Evolutionary conservation across 1,140 invertebrate genomes (phyloP), one percentile per base, ranked within the genome.

Genomic region (Drusus annulatus): DNA sequence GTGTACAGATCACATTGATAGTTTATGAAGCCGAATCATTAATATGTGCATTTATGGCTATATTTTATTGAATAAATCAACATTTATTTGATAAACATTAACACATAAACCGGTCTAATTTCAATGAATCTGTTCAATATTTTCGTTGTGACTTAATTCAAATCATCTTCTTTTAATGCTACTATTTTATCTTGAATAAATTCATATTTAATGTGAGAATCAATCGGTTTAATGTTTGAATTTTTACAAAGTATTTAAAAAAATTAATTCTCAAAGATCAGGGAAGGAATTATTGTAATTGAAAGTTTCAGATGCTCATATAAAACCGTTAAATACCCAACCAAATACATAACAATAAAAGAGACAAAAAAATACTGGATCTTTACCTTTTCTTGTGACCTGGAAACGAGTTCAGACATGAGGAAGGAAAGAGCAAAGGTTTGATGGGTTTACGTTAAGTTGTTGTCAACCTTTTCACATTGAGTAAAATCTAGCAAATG

Each of bases 271-370:
- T n/a, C 3, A 71, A 23, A 28, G n/a, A 17, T 71, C 21, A 1
- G 50, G 23, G 36, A 23, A 76, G 74, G 56, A 76, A 76, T 77
- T 52, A 77, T 77, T 52, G 21, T 77, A 51, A 51, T 65, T 45
- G 23, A 62, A 76, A 19, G 31, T 56, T 17, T 58, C 17, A 19
- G 54, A 17, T 28, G 76, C 58, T 36, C 8, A 25, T n/a, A 50
- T 63, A 79, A 79, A 82, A 82, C 81, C 81, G 81, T 82, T 82
- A 82, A 82, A 82, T 80, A 82, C 78, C 75, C 81, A 82, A 78
- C 81, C 60, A 65, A 78, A 78, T 78, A 82, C 65, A 80, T 74
- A 80, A 82, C 78, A 82, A 82, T 82, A 77, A 82, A 74, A 68
- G 71, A 71, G 77, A 80, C 74, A 78, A 79, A 28, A 79, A 80